Evolutionary conservation across 2,888 invertebrate species (phyloP), one percentile per base, ranked within the genome.

Genomic region (Pseudococcus jackbeardsleyi): DNA sequence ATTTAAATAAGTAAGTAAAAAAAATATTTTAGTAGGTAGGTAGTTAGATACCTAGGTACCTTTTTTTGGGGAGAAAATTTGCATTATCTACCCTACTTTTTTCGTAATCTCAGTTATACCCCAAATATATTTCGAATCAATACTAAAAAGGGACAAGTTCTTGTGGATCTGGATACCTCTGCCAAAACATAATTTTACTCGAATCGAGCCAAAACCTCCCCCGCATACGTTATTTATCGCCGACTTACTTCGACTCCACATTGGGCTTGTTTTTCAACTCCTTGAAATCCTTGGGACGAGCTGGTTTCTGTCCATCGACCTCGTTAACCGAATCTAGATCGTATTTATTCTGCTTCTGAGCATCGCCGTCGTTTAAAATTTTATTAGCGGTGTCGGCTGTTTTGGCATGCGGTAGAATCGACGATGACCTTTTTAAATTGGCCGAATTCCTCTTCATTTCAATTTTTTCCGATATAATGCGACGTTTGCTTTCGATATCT

Each of bases 381-480:
- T 79, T 79, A 4, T 19, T n/a, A 84, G 19, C 42, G 46, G 19
- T 84, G 0, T 88, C 82, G n/a, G 68, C 22, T 8, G 64, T n/a
- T 33, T 50, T 85, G 22, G 68, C 85, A 64, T 84, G 46, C n/a
- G 85, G 85, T 46, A 85, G 22, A 46, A 85, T 72, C 7, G 88
- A 77, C 42, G 85, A 72, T 17, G 88, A 85, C 48, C 85, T 68
- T 54, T 88, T 85, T 68, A 85, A 39, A 59, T 84, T 88, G 22
- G 88, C 88, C 15, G 88, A 88, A 79, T 88, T 88, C 15, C 88
- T 77, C 59, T 88, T 88, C 88, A 88, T 88, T 82, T 88, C 88
- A 22, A 88, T 88, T 82, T 88, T 88, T 54, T 88, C 88, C 48
- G 88, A 88, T 50, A 88, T 79, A 17, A 88, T 88, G 0, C 88